Evolutionary conservation across 2,888 invertebrate species (phyloP).

Genomic region (Chrysodeixis includens): DNA sequence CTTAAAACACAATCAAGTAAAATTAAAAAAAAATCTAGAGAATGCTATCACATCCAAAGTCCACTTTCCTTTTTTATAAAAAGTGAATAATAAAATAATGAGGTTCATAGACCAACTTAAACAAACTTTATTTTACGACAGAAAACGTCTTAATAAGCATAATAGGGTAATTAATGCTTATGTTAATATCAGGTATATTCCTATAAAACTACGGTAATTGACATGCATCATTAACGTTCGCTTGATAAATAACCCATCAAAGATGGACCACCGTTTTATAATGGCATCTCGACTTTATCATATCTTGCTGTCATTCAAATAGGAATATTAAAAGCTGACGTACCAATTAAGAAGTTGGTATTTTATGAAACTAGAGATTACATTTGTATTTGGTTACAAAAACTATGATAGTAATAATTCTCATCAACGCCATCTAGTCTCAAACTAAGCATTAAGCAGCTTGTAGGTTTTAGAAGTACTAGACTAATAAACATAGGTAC

Average conservation of each 20-base stretch:
- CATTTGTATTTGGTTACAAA: too few species aligned
- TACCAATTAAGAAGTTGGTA: slow-evolving; percentile 14
- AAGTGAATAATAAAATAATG: neutral
- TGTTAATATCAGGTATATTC: slow-evolving; percentile 21
- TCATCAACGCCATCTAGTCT: too few species aligned
- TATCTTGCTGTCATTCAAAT: slow-evolving; percentile 44
- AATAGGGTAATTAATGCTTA: slow-evolving; percentile 41
- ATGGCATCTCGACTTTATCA: slow-evolving; percentile 39
- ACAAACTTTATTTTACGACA: slow-evolving; percentile 33
- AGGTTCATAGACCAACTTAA: slow-evolving; percentile 8
- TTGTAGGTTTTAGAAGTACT: too few species aligned
- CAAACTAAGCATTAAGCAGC: too few species aligned
- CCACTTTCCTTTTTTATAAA: too few species aligned
- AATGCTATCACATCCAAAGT: too few species aligned
- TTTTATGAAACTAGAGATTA: too few species aligned
- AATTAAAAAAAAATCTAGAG: too few species aligned
- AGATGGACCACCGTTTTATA: slow-evolving; percentile 17
- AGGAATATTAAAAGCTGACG: slow-evolving; percentile 19
- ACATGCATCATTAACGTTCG: slow-evolving; percentile 37
- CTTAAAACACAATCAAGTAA: too few species aligned
- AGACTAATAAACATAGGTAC: too few species aligned
- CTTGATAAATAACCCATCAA: slow-evolving; percentile 30
- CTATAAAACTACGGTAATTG: slow-evolving; percentile 42
- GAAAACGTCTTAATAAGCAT: slow-evolving; percentile 29
- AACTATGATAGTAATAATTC: too few species aligned